Percentiles rank a stretch among this genome's conserved stretches.
phyloP scores from a whole-genome alignment of 2,797 vertebrate species.

The Sternarchorhynchus goeldii region DNA sequence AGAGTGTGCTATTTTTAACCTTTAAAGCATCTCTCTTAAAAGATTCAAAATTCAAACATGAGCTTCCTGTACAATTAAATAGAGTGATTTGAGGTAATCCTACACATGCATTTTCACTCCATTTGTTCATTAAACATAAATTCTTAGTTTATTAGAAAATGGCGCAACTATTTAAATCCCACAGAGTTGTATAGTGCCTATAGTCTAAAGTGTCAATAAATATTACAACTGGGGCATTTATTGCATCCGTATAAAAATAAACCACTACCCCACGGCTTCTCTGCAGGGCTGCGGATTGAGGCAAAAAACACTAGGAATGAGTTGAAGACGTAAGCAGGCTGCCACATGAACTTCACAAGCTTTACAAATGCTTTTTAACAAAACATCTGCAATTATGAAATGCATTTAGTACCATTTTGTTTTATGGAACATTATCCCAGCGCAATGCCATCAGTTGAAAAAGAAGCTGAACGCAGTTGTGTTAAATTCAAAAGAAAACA shows the following conservation, averaged over 20 bases:
- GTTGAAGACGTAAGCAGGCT: background rate
- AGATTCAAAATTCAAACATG: conserved; percentile 16
- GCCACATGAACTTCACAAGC: background rate
- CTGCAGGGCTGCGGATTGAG: background rate
- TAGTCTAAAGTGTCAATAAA: too few species aligned
- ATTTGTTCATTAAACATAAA: background rate
- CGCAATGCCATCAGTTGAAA: background rate
- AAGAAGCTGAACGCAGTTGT: background rate
- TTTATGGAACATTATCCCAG: background rate
- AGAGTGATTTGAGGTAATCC: background rate
- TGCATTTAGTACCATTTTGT: background rate
- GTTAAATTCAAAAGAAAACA: background rate
- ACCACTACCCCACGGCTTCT: background rate
- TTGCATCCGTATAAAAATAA: background rate
- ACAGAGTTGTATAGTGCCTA: too few species aligned
- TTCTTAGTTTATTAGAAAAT: too few species aligned
- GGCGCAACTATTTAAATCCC: too few species aligned
- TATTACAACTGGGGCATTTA: background rate
- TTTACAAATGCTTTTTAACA: conserved; percentile 2
- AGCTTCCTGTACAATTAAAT: background rate
- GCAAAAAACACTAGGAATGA: background rate
- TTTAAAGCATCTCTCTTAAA: conserved; percentile 3
- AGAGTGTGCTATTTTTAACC: conserved; percentile 14
- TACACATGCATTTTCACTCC: background rate
- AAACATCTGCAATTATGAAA: background rate